These are phyloP conservation scores for Hoplostethus mediterraneus DNA, from an alignment of 2,797 vertebrate species.

Conservation along the genomic window DNA sequence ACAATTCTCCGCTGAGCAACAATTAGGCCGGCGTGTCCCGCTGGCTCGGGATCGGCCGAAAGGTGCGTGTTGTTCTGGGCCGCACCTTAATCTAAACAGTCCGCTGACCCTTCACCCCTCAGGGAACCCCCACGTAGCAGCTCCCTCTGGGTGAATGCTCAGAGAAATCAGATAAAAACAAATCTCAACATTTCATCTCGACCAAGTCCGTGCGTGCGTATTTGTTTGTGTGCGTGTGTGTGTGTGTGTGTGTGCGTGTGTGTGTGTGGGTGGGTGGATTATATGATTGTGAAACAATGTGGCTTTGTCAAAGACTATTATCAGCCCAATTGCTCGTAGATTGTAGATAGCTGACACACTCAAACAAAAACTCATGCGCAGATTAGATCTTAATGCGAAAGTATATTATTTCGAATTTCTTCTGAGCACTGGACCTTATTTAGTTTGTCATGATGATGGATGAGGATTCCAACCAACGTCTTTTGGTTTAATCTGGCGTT, in stretches of 20 bases:
- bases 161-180: constrained; percentile 18
- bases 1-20: constrained; percentile 18
- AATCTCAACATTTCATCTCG: constrained; percentile 34
- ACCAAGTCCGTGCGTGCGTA: not conserved
- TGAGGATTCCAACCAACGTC: not conserved
- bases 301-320: too few species aligned
- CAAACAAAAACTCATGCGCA: not conserved
- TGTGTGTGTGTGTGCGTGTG: constrained; percentile 31
- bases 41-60: constrained; percentile 2
- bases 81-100: constrained; percentile 5
- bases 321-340: constrained; percentile 12
- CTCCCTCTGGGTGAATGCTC: not conserved
- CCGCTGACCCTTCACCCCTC: constrained; percentile 24
- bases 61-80: constrained; percentile 15
- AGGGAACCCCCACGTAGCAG: not conserved
- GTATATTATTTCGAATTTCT: not conserved
- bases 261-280: constrained; percentile 4
- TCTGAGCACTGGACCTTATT: not conserved
- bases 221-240: constrained; percentile 29
- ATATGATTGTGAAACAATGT: constrained; percentile 47
- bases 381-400: constrained; percentile 14
- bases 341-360: not conserved
- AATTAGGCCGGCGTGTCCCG: constrained; percentile 2
- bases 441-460: not conserved
- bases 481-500: constrained; percentile 11